phyloP scores from a whole-genome alignment of 2,888 invertebrate species.

The Sinelater perroti region DNA sequence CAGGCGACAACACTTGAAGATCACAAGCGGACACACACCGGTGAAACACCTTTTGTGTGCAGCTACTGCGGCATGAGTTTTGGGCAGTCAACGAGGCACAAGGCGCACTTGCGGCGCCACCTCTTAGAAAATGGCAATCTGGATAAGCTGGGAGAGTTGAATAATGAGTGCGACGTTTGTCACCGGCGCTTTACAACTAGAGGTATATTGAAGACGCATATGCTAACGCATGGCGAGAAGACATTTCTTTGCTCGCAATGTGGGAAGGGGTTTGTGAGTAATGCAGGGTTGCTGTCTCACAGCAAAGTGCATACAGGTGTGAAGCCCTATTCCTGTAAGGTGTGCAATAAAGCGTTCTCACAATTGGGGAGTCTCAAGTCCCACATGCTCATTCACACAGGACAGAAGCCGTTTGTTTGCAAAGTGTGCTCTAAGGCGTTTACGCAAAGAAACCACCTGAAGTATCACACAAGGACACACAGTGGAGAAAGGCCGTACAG shows the following conservation, averaged over 20 bases:
- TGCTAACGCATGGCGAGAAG: slow-evolving; percentile 40
- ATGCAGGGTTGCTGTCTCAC: slow-evolving; percentile 48
- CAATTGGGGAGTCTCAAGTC: slow-evolving; percentile 41
- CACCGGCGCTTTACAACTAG: slow-evolving; percentile 31
- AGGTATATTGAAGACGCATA: slow-evolving; percentile 34
- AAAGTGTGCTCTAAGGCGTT: slow-evolving; percentile 55
- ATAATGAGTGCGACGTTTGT: slow-evolving; percentile 31
- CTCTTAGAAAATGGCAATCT: background rate
- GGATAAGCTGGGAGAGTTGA: background rate
- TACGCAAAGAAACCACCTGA: slow-evolving; percentile 49
- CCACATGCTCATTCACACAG: slow-evolving; percentile 56
- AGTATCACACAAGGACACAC: slow-evolving; percentile 49
- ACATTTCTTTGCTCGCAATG: slow-evolving; percentile 44
- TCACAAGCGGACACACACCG: slow-evolving; percentile 55
- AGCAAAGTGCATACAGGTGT: slow-evolving; percentile 45
- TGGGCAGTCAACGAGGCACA: slow-evolving; percentile 10
- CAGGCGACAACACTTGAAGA: slow-evolving; percentile 37
- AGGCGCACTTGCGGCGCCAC: slow-evolving; percentile 15
- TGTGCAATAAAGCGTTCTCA: slow-evolving; percentile 50
- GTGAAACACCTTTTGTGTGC: slow-evolving; percentile 50
- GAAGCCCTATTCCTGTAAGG: slow-evolving; percentile 47
- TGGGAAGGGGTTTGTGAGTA: slow-evolving; percentile 38
- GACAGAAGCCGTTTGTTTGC: slow-evolving; percentile 58
- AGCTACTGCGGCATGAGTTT: slow-evolving; percentile 29
- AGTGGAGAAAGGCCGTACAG: slow-evolving; percentile 49